Percentiles rank a stretch among this genome's conserved stretches.
These are phyloP conservation scores for Piaya cayana DNA, from an alignment of 2,113 vertebrate species.

Conservation along the genomic window DNA sequence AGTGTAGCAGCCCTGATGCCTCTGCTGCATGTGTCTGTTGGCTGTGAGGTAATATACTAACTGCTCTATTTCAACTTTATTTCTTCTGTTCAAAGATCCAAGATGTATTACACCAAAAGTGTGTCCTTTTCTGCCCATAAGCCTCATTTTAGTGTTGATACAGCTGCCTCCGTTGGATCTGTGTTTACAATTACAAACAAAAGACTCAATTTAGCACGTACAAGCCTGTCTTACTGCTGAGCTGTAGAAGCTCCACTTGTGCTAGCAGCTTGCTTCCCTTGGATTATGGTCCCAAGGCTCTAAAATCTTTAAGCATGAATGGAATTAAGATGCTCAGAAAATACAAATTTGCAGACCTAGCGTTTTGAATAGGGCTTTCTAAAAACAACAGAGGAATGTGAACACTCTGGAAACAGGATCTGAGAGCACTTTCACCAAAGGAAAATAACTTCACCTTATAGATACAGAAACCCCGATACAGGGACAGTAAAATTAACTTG, in stretches of 20 bases:
- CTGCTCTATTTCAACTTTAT: conserved; percentile 5
- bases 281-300: neutral
- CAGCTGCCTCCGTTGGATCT: conserved; percentile 34
- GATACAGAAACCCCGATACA: neutral
- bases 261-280: neutral
- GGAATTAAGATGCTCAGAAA: neutral
- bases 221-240: neutral
- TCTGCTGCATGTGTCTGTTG: neutral
- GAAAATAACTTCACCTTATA: neutral
- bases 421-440: neutral
- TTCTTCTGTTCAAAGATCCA: neutral
- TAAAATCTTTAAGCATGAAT: conserved; percentile 19
- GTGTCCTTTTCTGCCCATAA: conserved; percentile 45
- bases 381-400: neutral
- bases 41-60: neutral
- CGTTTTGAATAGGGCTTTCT: neutral
- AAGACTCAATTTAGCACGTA: conserved; percentile 29
- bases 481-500: neutral
- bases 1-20: neutral
- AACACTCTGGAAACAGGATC: neutral
- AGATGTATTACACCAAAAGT: conserved; percentile 6
- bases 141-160: neutral
- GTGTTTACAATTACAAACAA: conserved; percentile 34
- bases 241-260: neutral
- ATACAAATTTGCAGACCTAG: neutral